Conservation (phyloP, 1,140 invertebrate genomes). For the Gryon sp. region DNA sequence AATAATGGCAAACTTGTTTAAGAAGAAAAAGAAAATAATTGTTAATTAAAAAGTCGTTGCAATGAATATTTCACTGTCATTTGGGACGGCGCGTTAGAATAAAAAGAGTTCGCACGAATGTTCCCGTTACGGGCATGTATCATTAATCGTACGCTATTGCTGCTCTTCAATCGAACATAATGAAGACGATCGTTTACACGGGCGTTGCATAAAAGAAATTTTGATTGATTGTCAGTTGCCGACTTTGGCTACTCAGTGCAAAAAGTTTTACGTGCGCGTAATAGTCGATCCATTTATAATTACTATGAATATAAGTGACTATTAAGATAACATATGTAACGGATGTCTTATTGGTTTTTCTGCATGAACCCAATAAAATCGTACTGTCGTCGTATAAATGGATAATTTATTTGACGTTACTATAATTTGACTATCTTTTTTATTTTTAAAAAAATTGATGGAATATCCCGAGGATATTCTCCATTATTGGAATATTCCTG, state of each 20-base stretch:
- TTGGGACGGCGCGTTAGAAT: slow-evolving; percentile 4
- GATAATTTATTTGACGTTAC: too few relatives aligned
- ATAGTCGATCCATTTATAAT: slow-evolving; percentile 38
- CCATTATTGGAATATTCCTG: too few relatives aligned
- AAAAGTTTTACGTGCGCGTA: slow-evolving; percentile 18
- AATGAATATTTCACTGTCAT: slow-evolving; percentile 35
- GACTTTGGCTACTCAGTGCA: slow-evolving; percentile 1
- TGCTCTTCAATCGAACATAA: slow-evolving; percentile 27
- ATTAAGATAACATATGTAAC: slow-evolving; percentile 38
- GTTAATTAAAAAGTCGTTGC: slow-evolving; percentile 32
- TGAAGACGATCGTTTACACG: slow-evolving; percentile 40
- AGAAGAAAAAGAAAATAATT: slow-evolving; percentile 24
- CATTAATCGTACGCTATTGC: slow-evolving; percentile 30
- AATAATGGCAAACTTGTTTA: slow-evolving; percentile 9
- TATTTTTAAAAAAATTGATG: too few relatives aligned
- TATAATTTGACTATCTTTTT: too few relatives aligned
- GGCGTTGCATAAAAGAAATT: slow-evolving; percentile 17
- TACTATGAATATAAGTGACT: slow-evolving; percentile 32
- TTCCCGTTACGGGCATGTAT: slow-evolving; percentile 5
- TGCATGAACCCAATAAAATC: too few relatives aligned
- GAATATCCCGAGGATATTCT: too few relatives aligned
- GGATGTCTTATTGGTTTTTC: too few relatives aligned
- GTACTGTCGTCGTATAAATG: too few relatives aligned
- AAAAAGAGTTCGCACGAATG: slow-evolving; percentile 21
- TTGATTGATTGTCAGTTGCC: slow-evolving; percentile 23